Percentiles rank a stretch among this genome's conserved stretches.
Evolutionary conservation across 2,888 invertebrate genomes (phyloP).

Genomic region (Apamea crenata): DNA sequence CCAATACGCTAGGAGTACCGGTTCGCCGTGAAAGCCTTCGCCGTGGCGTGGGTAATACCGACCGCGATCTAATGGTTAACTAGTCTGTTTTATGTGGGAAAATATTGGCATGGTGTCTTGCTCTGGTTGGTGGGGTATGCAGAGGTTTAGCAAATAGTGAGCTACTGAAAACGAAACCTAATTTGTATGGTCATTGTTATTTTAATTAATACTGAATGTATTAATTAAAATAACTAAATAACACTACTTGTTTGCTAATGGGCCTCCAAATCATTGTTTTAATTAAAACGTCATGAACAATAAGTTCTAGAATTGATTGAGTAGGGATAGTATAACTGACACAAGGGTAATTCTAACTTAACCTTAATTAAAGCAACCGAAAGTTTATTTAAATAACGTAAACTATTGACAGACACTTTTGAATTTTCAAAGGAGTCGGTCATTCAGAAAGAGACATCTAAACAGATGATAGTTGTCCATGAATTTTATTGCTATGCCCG

Average conservation of each 20-base stretch:
- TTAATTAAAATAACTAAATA: no score
- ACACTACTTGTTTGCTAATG: neutral
- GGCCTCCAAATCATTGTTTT: neutral
- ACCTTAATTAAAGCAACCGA: neutral
- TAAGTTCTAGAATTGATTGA: neutral
- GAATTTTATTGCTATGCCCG: neutral
- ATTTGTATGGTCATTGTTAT: neutral
- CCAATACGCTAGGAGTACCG: conserved; percentile 65
- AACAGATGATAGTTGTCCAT: neutral
- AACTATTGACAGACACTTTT: neutral
- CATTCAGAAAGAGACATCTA: neutral
- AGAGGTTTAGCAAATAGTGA: neutral
- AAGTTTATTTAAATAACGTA: neutral
- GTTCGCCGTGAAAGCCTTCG: conserved; percentile 78
- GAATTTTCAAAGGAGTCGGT: neutral
- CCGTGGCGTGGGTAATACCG: conserved; percentile 55
- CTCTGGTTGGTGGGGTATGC: neutral
- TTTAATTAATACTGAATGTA: no score
- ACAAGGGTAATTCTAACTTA: neutral
- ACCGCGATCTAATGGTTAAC: conserved; percentile 11
- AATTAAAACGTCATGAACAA: neutral
- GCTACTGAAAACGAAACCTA: neutral
- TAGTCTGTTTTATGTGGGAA: conserved; percentile 34
- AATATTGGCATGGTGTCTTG: conserved; percentile 7
- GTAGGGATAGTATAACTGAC: neutral